Conservation (phyloP, 2,888 invertebrate genomes). For the Hetaerina titia region DNA sequence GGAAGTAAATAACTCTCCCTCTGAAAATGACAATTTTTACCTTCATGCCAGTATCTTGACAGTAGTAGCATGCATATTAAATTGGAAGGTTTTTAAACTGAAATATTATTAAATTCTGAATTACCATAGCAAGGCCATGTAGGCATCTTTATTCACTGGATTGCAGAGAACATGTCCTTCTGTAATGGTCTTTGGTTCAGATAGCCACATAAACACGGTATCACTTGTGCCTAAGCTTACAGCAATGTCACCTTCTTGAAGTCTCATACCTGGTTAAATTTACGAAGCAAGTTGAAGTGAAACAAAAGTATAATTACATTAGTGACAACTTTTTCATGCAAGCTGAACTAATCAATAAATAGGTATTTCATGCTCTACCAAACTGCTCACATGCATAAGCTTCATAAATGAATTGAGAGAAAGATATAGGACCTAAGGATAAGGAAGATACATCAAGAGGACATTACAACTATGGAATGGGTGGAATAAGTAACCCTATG, state of each 20-base stretch:
- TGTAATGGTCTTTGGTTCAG: conserved; percentile 83
- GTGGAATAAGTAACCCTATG: neutral
- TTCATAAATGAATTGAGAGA: neutral
- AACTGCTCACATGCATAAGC: neutral
- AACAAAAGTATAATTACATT: neutral
- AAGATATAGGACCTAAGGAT: neutral
- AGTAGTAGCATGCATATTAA: neutral
- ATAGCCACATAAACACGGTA: conserved; percentile 89
- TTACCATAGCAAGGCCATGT: conserved; percentile 94
- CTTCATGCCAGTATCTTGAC: conserved; percentile 23
- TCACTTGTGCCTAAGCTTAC: conserved; percentile 97
- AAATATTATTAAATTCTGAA: conserved; percentile 69
- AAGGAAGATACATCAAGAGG: neutral
- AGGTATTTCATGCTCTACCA: neutral
- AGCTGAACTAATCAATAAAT: neutral
- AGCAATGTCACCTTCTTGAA: conserved; percentile 89
- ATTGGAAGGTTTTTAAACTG: neutral
- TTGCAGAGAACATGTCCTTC: conserved; percentile 94
- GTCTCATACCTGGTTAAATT: conserved; percentile 83
- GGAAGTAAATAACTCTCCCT: conserved; percentile 45
- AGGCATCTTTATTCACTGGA: conserved; percentile 87
- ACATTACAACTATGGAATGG: neutral
- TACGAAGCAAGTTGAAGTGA: neutral
- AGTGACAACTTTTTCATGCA: neutral
- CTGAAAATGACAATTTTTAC: neutral